Conservation (phyloP, 2,113 vertebrate species). For the Calyptommatus sinebrachiatus region DNA sequence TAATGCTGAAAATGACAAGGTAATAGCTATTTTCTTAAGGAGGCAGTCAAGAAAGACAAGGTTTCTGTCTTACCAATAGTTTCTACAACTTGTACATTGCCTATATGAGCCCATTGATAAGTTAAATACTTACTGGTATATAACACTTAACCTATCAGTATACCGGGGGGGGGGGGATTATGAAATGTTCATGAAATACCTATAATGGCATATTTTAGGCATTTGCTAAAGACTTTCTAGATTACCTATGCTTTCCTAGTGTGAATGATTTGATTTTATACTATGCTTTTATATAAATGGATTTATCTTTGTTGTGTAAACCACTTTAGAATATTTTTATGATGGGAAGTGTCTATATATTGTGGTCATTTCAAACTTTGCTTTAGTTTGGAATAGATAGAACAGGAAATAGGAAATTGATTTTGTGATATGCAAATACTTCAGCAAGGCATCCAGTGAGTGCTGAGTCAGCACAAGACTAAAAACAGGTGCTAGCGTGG, state of each 20-base stretch:
- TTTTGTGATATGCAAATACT: neutral
- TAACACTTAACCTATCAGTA: neutral
- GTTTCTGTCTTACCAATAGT: neutral
- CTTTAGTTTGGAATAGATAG: neutral
- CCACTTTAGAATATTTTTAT: no score
- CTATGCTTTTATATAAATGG: no score
- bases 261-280: no score
- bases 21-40: neutral
- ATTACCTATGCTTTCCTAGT: no score
- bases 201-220: no score
- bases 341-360: no score
- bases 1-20: constrained; percentile 4
- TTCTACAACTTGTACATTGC: neutral
- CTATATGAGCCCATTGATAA: constrained; percentile 1
- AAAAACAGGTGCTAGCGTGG: neutral
- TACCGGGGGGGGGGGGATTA: no score
- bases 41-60: neutral
- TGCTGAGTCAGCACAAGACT: neutral
- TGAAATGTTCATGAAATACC: no score
- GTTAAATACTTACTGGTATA: neutral
- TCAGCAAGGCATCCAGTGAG: neutral
- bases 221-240: no score
- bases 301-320: no score
- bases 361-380: neutral
- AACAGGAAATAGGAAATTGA: neutral